Conservation (phyloP, 2,888 invertebrate genomes). For the Ganaspis brasiliensis region DNA sequence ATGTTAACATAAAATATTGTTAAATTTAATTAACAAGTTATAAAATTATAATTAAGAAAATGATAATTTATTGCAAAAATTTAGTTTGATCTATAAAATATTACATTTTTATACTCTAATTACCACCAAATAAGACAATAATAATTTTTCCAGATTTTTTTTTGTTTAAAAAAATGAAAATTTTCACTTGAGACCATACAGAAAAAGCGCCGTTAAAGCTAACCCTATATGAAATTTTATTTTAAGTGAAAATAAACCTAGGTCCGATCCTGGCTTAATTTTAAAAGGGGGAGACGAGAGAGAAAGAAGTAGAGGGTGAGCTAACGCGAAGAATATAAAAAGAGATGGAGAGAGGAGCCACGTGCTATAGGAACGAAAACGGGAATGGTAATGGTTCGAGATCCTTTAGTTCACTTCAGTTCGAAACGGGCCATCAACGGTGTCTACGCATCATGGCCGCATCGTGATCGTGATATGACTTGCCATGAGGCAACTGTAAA, state of each 20-base stretch:
- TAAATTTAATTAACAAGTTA: too few species aligned
- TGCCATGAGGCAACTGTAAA: slow-evolving; percentile 59
- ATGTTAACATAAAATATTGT: too few species aligned
- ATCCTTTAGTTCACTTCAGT: slow-evolving; percentile 69
- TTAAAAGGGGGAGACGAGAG: slow-evolving; percentile 52
- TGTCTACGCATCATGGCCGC: slow-evolving; percentile 76
- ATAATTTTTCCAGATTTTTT: too few species aligned
- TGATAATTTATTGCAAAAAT: too few species aligned
- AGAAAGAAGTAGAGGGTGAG: slow-evolving; percentile 52
- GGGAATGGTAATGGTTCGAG: slow-evolving; percentile 71
- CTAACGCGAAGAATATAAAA: slow-evolving; percentile 60
- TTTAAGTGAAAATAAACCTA: slow-evolving; percentile 14
- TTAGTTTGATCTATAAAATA: too few species aligned
- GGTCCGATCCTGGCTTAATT: slow-evolving; percentile 36
- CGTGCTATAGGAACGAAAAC: slow-evolving; percentile 77
- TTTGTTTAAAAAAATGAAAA: background rate
- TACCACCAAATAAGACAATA: too few species aligned
- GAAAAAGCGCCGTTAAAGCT: too few species aligned
- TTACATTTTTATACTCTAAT: too few species aligned
- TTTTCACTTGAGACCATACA: too few species aligned
- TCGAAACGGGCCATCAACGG: slow-evolving; percentile 78
- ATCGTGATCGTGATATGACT: slow-evolving; percentile 67
- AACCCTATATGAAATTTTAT: slow-evolving; percentile 17
- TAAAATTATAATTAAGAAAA: too few species aligned
- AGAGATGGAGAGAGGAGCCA: slow-evolving; percentile 72